Evolutionary conservation across 2,797 vertebrate species (phyloP).

Genomic region (Nyctalus aviator): DNA sequence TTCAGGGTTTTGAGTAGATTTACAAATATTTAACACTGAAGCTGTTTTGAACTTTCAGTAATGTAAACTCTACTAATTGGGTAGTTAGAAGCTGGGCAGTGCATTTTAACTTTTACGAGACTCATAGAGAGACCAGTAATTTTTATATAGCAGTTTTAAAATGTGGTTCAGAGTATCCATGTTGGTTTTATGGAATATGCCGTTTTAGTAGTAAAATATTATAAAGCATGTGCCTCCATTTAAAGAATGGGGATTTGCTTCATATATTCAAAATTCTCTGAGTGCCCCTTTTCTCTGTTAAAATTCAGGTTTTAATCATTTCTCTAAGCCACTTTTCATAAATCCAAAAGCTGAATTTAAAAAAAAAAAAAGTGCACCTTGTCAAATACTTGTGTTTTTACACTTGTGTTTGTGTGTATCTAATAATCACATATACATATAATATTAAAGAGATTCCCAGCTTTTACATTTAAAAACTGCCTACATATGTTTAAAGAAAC

Average conservation of each 20-base stretch:
- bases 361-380: constrained; percentile 68
- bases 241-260: constrained; percentile 84
- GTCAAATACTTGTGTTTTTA: constrained; percentile 77
- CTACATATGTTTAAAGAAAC: constrained; percentile 76
- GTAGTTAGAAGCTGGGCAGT: constrained; percentile 88
- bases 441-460: constrained; percentile 64
- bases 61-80: constrained; percentile 89
- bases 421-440: constrained; percentile 71
- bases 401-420: constrained; percentile 79
- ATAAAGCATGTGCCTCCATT: constrained; percentile 79
- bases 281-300: constrained; percentile 82
- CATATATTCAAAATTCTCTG: constrained; percentile 73
- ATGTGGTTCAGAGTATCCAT: constrained; percentile 84
- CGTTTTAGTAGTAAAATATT: constrained; percentile 82
- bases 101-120: constrained; percentile 88
- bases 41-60: constrained; percentile 91
- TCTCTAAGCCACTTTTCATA: constrained; percentile 77
- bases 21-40: constrained; percentile 91
- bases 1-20: constrained; percentile 94
- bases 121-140: constrained; percentile 87
- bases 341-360: constrained; percentile 76
- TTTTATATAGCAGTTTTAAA: constrained; percentile 87
- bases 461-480: constrained; percentile 75
- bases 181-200: constrained; percentile 83
- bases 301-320: constrained; percentile 80